phyloP scores from a whole-genome alignment of 2,113 vertebrate species.

The Nothobranchius kuhntae region DNA sequence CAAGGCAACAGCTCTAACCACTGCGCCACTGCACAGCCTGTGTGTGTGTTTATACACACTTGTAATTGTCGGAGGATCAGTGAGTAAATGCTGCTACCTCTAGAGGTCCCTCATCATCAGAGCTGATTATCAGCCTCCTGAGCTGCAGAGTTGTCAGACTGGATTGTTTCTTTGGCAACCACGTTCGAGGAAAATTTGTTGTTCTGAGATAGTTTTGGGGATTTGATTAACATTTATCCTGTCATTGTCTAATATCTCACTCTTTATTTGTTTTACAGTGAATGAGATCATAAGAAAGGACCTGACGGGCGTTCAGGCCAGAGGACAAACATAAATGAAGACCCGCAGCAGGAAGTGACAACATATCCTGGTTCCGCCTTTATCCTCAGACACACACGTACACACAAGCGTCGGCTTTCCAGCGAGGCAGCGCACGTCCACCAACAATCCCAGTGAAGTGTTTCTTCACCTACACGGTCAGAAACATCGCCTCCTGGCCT shows the following conservation, averaged over 20 bases:
- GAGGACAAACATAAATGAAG: constrained; percentile 89
- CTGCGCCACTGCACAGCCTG: no score
- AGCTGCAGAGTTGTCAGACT: no score
- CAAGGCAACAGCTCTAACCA: no score
- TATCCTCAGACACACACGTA: constrained; percentile 5
- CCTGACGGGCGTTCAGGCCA: constrained; percentile 90
- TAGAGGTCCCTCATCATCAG: no score
- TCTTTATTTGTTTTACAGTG: constrained; percentile 79
- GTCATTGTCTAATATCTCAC: constrained; percentile 1
- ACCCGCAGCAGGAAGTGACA: constrained; percentile 64
- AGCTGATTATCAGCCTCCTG: no score
- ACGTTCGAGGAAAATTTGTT: no score
- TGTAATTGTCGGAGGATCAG: no score
- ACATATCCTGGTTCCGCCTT: not conserved
- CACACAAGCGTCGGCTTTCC: not conserved
- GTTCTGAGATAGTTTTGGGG: no score
- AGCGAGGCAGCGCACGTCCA: constrained; percentile 42
- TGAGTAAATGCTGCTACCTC: no score
- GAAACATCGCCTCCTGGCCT: constrained; percentile 18
- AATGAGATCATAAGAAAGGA: constrained; percentile 99
- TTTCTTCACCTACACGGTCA: constrained; percentile 8
- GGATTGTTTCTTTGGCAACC: no score
- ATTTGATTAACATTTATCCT: not conserved
- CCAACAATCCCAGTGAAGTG: constrained; percentile 26
- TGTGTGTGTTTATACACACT: no score